Evolutionary conservation across 2,113 vertebrate species (phyloP).

Genomic region (Atrichornis clamosus): DNA sequence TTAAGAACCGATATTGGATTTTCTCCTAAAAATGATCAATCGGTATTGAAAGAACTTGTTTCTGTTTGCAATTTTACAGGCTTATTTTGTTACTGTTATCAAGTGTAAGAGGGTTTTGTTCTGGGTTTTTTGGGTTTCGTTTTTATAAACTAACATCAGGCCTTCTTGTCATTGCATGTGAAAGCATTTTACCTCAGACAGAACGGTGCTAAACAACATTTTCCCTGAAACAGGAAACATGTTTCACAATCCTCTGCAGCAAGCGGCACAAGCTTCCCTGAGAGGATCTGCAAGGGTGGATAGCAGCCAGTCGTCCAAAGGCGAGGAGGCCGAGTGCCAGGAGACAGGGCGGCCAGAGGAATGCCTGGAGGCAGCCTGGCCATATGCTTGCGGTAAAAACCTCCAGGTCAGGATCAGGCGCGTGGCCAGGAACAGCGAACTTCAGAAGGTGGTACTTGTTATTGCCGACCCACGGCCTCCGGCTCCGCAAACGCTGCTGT

Average conservation of each 20-base stretch:
- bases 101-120: not conserved
- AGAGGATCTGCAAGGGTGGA: constrained; percentile 14
- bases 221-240: not conserved
- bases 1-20: not conserved
- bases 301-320: not conserved
- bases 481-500: not conserved
- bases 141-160: not conserved
- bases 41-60: not conserved
- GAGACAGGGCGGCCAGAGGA: not conserved
- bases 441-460: not conserved
- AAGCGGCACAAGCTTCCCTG: not conserved
- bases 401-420: not conserved
- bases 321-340: constrained; percentile 5
- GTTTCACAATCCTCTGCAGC: constrained; percentile 2
- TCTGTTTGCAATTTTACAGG: not conserved
- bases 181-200: not conserved
- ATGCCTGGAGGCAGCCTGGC: not conserved
- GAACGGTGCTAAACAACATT: not conserved
- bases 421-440: not conserved
- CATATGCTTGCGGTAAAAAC: not conserved
- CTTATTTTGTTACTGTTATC: not conserved
- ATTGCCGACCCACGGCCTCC: accelerated
- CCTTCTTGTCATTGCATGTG: not conserved
- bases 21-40: not conserved
- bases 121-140: not conserved